phyloP scores from a whole-genome alignment of 2,797 vertebrate genomes.

The Oreochromis mossambicus region DNA sequence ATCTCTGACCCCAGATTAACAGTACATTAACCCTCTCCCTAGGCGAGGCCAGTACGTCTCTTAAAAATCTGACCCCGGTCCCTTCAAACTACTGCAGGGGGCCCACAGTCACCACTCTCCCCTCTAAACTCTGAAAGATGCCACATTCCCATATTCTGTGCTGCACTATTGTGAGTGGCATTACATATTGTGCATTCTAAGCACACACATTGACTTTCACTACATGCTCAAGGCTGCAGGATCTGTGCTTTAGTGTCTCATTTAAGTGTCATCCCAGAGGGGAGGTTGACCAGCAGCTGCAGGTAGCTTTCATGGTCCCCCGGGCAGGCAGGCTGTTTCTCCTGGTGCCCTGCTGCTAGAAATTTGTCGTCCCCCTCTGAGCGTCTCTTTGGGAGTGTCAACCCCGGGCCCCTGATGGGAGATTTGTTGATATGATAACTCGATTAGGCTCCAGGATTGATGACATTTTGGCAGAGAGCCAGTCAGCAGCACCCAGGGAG shows the following conservation, averaged over 20 bases:
- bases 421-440: constrained; percentile 85
- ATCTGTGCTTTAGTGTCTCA: constrained; percentile 28
- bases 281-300: constrained; percentile 63
- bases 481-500: constrained; percentile 64
- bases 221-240: constrained; percentile 19
- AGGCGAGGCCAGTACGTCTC: constrained; percentile 56
- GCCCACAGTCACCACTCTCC: constrained; percentile 45
- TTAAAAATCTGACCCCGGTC: constrained; percentile 73
- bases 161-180: constrained; percentile 47
- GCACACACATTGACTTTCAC: constrained; percentile 12
- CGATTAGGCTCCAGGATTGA: constrained; percentile 76
- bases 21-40: constrained; percentile 75
- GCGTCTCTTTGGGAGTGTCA: constrained; percentile 74
- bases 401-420: constrained; percentile 69
- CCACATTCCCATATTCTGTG: constrained; percentile 53
- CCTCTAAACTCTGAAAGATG: constrained; percentile 44
- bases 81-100: constrained; percentile 67
- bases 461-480: constrained; percentile 66
- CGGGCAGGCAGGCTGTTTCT: background rate
- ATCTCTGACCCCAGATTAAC: constrained; percentile 76
- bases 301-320: constrained; percentile 63
- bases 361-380: constrained; percentile 72
- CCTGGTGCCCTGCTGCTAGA: constrained; percentile 69
- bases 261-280: constrained; percentile 63
- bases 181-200: constrained; percentile 58